Conservation (phyloP, 2,797 vertebrate species). For the Lates japonicus region DNA sequence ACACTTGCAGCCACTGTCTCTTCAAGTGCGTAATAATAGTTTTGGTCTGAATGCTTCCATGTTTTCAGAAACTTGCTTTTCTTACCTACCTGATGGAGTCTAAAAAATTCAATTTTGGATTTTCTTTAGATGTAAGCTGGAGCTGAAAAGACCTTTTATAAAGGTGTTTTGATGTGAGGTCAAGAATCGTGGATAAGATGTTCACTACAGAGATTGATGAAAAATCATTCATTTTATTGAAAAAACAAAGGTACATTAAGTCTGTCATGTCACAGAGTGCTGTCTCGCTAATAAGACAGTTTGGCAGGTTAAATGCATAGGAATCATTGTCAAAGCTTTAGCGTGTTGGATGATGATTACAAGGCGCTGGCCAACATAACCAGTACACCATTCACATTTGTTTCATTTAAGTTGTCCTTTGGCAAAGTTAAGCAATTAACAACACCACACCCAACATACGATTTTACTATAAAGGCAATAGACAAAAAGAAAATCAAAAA, state of each 20-base stretch:
- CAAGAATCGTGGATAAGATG: not conserved
- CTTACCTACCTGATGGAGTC: not conserved
- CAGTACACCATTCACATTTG: constrained; percentile 61
- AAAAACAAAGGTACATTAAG: constrained; percentile 53
- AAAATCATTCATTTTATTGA: constrained; percentile 69
- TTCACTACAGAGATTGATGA: constrained; percentile 9
- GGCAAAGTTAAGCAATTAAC: constrained; percentile 10
- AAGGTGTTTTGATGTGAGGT: not conserved
- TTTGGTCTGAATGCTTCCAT: not conserved
- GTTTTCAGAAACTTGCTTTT: not conserved
- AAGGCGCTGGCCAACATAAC: constrained; percentile 57
- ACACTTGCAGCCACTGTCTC: not conserved
- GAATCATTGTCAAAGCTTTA: constrained; percentile 48
- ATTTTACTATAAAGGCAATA: constrained; percentile 32
- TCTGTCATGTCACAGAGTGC: constrained; percentile 49
- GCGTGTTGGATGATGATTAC: constrained; percentile 45
- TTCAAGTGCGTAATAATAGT: not conserved
- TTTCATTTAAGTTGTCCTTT: constrained; percentile 35
- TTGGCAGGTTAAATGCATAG: constrained; percentile 50
- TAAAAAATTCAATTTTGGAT: not conserved
- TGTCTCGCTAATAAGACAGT: constrained; percentile 36
- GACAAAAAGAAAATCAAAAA: constrained; percentile 10
- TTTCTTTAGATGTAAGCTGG: not conserved
- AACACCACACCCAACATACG: constrained; percentile 40
- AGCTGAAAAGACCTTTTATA: not conserved